Base-by-base conservation (phyloP, 2,797 vertebrate species). In the Mareca penelope region DNA sequence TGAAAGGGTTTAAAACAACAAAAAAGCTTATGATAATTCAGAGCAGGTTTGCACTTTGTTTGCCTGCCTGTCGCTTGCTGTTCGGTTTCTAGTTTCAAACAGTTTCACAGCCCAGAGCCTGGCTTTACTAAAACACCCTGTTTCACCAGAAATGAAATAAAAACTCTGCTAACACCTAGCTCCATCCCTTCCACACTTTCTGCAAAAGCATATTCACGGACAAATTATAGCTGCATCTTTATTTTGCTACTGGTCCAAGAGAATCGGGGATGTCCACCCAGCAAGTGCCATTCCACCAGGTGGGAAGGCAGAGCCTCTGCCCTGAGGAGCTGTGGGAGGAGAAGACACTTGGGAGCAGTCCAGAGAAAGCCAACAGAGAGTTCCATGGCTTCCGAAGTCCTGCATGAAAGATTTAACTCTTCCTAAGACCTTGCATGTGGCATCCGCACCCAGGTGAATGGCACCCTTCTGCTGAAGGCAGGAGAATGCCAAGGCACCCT, bases 1-100 rank as follows among this genome's bases (percentile, higher is more conserved):
- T 92, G 90, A 89, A 92, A 90, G 80, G 86, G 23, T 82, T 91
- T 93, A 61, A 82, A 90, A 65, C 53, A 77, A 55, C 50, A 67
- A 81, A 55, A 63, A 64, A 67, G 33, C 61, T 83, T 35, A 68
- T 69, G 94, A 76, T 90, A 91, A 93, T 83, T 90, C 37, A 13
- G 91, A 89, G 91, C 80, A 90, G 87, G 65, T 72, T 61, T 85
- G 80, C 0, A 1, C 46, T 87, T 67, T 65, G 19, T 65, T 80
- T 82, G 48, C 60, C 61, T 64, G 78, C 60, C 42, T 71, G 33
- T 9, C 6, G 1, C 44, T 71, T 37, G 55, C 59, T 85, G 67
- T 85, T 80, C 5, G 10, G 55, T 55, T 76, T 80, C 55, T 52
- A 42, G 31, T 42, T 59, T 86, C 80, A 55, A 60, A 80, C 21